phyloP scores from a whole-genome alignment of 2,888 invertebrate species.

The Brachyopa scutellaris region DNA sequence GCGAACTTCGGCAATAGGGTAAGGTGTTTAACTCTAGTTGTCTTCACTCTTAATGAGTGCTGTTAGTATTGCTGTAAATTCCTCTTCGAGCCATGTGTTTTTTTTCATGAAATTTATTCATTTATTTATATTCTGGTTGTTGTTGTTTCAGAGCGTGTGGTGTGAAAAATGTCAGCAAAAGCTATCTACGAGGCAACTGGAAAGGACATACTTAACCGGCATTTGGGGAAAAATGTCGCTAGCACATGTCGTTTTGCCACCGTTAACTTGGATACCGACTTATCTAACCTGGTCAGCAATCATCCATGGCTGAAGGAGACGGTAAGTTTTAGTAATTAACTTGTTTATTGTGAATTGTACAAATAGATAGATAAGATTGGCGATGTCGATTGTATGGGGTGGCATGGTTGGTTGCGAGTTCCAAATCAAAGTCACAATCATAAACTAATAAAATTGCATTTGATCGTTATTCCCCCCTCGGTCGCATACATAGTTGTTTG shows the following conservation, averaged over 20 bases:
- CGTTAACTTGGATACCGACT: constrained; percentile 88
- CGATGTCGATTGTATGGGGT: too few species aligned
- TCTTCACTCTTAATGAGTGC: constrained; percentile 8
- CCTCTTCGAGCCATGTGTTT: constrained; percentile 50
- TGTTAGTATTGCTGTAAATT: constrained; percentile 58
- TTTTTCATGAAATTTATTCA: constrained; percentile 1
- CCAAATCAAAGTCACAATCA: constrained; percentile 8
- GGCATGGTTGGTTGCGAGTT: background rate
- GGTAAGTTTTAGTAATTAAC: constrained; percentile 81
- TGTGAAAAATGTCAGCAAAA: constrained; percentile 93
- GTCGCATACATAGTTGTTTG: constrained; percentile 5
- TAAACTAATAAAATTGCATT: constrained; percentile 15
- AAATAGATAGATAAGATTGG: constrained; percentile 1
- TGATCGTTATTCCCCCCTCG: too few species aligned
- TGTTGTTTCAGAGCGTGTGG: constrained; percentile 55
- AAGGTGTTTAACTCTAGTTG: constrained; percentile 44
- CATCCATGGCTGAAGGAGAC: constrained; percentile 94
- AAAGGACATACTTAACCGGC: constrained; percentile 94
- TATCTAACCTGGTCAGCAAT: constrained; percentile 88
- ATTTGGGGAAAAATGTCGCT: constrained; percentile 86
- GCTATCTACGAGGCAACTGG: constrained; percentile 97
- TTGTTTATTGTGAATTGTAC: background rate
- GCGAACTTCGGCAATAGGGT: constrained; percentile 59
- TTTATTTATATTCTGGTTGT: constrained; percentile 1
- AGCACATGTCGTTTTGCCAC: constrained; percentile 91